phyloP scores from a whole-genome alignment of 2,113 vertebrate genomes.

The Plecturocebus donacophilus region DNA sequence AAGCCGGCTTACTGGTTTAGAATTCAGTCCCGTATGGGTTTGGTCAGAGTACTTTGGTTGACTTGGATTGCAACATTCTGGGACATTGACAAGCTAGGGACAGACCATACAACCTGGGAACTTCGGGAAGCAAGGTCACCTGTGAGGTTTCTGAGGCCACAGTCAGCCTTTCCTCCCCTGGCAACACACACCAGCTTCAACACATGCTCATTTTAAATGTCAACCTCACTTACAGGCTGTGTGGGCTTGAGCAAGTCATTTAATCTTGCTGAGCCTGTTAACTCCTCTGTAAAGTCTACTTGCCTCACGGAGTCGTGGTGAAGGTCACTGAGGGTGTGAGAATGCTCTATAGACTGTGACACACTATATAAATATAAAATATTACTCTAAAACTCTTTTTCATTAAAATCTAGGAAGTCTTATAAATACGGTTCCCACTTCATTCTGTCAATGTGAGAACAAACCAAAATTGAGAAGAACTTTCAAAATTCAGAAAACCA shows the following conservation, averaged over 20 bases:
- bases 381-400: not conserved
- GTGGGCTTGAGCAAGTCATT: not conserved
- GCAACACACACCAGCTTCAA: not conserved
- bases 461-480: not conserved
- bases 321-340: not conserved
- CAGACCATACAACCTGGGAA: not conserved
- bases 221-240: not conserved
- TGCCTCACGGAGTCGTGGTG: not conserved
- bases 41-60: not conserved
- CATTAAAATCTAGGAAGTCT: not conserved
- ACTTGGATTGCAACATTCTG: not conserved
- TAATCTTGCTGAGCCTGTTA: not conserved
- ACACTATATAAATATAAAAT: not conserved
- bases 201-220: not conserved
- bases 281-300: not conserved
- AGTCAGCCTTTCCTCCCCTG: not conserved
- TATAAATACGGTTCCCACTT: not conserved
- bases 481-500: slow-evolving; percentile 48
- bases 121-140: not conserved
- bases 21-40: not conserved
- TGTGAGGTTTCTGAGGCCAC: not conserved
- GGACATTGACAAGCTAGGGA: not conserved
- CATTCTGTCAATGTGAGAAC: not conserved
- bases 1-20: not conserved
- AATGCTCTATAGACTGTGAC: not conserved